These are phyloP conservation scores for Muntiacus reevesi DNA, from an alignment of 2,113 vertebrate species.

Conservation along the genomic window DNA sequence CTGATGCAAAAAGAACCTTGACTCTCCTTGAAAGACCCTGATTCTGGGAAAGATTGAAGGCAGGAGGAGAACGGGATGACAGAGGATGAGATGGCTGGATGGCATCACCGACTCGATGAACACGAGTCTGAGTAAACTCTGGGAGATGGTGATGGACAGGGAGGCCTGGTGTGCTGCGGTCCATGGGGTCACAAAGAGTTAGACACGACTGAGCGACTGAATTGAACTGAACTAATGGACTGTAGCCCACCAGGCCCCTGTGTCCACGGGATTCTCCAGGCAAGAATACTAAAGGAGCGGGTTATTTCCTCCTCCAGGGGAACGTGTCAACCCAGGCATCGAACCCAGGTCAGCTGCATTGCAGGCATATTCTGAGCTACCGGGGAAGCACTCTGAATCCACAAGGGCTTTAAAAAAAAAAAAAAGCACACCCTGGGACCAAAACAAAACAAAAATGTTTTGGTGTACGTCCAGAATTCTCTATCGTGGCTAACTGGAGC, in stretches of 20 bases:
- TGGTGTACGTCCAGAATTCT: neutral
- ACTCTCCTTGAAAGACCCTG: too few relatives aligned
- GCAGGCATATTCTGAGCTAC: neutral
- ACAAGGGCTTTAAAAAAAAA: too few relatives aligned
- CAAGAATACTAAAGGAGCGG: neutral
- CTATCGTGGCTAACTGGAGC: neutral
- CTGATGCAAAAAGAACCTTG: too few relatives aligned
- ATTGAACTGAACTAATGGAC: neutral
- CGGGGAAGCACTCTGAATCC: neutral
- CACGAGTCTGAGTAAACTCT: neutral
- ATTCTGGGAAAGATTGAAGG: neutral
- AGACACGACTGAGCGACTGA: neutral
- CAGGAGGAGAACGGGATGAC: neutral
- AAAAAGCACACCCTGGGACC: neutral
- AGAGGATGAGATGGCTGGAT: neutral
- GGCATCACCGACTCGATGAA: neutral
- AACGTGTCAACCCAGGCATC: rapidly evolving
- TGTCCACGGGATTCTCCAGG: neutral
- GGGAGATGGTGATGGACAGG: neutral
- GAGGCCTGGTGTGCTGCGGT: neutral
- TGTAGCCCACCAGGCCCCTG: neutral
- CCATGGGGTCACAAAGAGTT: rapidly evolving
- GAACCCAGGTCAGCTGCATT: neutral
- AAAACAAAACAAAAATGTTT: neutral
- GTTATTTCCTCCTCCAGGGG: neutral